These are phyloP conservation scores for Cephalotes varians DNA, from an alignment of 2,888 invertebrate genomes.

Conservation along the genomic window DNA sequence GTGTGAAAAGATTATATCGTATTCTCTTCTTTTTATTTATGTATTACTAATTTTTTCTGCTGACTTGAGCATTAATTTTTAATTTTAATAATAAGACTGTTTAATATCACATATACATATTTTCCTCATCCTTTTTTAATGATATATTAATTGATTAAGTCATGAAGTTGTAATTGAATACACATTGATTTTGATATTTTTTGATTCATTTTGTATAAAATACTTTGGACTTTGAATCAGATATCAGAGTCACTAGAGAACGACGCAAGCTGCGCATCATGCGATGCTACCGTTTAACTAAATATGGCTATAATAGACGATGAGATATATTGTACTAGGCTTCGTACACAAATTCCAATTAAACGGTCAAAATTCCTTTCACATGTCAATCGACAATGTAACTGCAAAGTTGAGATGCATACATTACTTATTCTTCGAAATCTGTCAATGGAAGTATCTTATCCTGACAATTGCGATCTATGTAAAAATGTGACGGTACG, in stretches of 20 bases:
- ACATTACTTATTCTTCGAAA: not conserved
- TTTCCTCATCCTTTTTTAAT: not conserved
- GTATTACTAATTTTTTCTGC: not conserved
- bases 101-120: not conserved
- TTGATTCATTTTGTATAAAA: not conserved
- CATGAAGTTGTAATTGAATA: not conserved
- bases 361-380: slow-evolving; percentile 48
- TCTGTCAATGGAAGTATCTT: slow-evolving; percentile 29
- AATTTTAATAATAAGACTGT: not conserved
- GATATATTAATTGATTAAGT: not conserved
- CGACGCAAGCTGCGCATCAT: slow-evolving; percentile 15
- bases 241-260: slow-evolving; percentile 17
- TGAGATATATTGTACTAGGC: slow-evolving; percentile 11
- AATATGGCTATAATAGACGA: slow-evolving; percentile 11
- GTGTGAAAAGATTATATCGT: not conserved
- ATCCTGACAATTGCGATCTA: slow-evolving; percentile 20
- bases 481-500: not conserved
- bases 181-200: not conserved
- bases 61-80: not conserved
- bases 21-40: not conserved
- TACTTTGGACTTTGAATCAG: not conserved
- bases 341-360: slow-evolving; percentile 46
- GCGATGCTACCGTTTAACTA: slow-evolving; percentile 17
- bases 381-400: slow-evolving; percentile 38
- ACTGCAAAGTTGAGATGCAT: slow-evolving; percentile 18